These are phyloP conservation scores for Bursaphelenchus mucronatus DNA, from an alignment of 1,140 invertebrate genomes.

Conservation along the genomic window DNA sequence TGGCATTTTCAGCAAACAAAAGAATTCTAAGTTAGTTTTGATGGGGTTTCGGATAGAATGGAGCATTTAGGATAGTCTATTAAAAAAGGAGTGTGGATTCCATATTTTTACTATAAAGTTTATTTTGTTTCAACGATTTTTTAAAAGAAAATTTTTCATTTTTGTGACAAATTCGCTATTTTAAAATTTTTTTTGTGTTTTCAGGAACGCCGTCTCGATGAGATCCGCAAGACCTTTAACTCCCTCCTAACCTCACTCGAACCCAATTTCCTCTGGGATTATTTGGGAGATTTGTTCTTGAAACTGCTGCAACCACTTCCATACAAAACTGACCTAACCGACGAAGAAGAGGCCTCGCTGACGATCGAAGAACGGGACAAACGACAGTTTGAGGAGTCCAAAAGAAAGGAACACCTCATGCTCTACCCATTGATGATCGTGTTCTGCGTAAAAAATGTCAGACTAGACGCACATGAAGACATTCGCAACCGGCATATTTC, in stretches of 20 bases:
- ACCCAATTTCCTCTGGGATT: constrained; percentile 80
- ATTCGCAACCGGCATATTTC: constrained; percentile 42
- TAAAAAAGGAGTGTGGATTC: no score
- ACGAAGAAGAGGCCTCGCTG: constrained; percentile 8
- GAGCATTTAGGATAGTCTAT: no score
- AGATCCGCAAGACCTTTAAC: constrained; percentile 77
- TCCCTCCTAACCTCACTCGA: constrained; percentile 78
- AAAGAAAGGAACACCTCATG: constrained; percentile 32
- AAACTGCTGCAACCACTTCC: constrained; percentile 37
- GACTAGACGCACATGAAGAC: constrained; percentile 46
- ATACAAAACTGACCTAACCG: constrained; percentile 14
- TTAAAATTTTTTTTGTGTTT: constrained; percentile 9
- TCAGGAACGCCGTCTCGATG: constrained; percentile 52
- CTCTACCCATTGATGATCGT: constrained; percentile 50
- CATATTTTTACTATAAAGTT: no score
- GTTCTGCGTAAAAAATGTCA: constrained; percentile 49
- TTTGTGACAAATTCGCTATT: no score
- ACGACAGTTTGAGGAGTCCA: constrained; percentile 14
- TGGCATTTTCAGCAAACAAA: no score
- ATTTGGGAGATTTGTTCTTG: constrained; percentile 71
- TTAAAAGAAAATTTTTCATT: background rate
- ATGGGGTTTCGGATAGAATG: no score
- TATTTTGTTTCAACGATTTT: background rate
- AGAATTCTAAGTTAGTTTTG: no score
- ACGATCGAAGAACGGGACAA: constrained; percentile 30